These are phyloP conservation scores for Drosophila melanica DNA, from an alignment of 1,140 invertebrate genomes.

Conservation along the genomic window DNA sequence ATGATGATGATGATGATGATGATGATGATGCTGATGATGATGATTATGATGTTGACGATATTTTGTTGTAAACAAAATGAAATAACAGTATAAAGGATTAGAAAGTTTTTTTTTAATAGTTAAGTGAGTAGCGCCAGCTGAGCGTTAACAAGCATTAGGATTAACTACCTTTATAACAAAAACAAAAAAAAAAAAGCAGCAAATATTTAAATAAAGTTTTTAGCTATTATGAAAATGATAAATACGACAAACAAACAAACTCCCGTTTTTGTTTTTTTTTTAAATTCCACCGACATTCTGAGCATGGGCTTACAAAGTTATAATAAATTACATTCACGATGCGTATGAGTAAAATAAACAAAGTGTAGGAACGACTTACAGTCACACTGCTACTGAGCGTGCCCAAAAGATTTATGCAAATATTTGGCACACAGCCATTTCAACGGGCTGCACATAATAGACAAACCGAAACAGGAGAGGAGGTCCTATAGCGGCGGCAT, in stretches of 20 bases:
- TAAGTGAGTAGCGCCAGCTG: conserved; percentile 68
- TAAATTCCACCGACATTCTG: conserved; percentile 10
- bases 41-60: conserved; percentile 8
- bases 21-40: conserved; percentile 5
- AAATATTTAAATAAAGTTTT: conserved; percentile 79
- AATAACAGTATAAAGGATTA: conserved; percentile 63
- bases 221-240: conserved; percentile 76
- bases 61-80: conserved; percentile 71
- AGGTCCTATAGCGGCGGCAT: conserved; percentile 40
- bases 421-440: conserved; percentile 69
- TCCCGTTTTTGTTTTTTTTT: conserved; percentile 19
- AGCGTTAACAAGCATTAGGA: conserved; percentile 63
- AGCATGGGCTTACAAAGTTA: conserved; percentile 38
- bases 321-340: conserved; percentile 48
- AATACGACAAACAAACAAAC: conserved; percentile 47
- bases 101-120: conserved; percentile 75
- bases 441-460: conserved; percentile 61
- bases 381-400: conserved; percentile 1
- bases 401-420: conserved; percentile 75
- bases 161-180: conserved; percentile 60
- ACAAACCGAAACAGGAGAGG: conserved; percentile 10
- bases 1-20: conserved; percentile 6
- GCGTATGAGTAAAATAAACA: conserved; percentile 46
- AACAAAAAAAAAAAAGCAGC: conserved; percentile 66
- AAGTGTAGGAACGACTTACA: conserved; percentile 2